A percentile compares a stretch with the other conserved stretches of the same genome.
Conservation (phyloP, 1,140 invertebrate genomes). For the Penaeus japonicus region DNA sequence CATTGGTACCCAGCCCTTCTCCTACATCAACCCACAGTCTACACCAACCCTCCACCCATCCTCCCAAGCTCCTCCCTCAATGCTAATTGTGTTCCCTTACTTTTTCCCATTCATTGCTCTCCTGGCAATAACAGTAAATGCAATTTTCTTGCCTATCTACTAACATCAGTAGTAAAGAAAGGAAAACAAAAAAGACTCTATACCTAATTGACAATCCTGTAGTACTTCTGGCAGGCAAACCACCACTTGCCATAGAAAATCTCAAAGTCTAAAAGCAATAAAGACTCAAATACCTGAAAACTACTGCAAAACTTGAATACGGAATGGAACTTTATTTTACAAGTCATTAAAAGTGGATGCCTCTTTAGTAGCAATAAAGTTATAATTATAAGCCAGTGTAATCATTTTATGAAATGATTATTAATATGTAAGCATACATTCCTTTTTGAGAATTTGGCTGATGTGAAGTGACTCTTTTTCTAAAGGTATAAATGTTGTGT, state of each 20-base stretch:
- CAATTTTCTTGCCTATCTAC: background rate
- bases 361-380: too few relatives aligned
- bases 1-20: conserved; percentile 19
- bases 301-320: too few relatives aligned
- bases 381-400: too few relatives aligned
- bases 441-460: too few relatives aligned
- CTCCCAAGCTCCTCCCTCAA: background rate
- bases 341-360: too few relatives aligned
- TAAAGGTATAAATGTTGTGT: too few relatives aligned
- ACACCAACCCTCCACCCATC: conserved; percentile 3
- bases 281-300: background rate
- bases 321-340: too few relatives aligned
- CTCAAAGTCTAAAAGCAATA: background rate
- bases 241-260: conserved; percentile 2
- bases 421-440: too few relatives aligned
- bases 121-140: background rate
- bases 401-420: too few relatives aligned
- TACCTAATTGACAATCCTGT: conserved; percentile 2
- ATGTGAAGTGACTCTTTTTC: too few relatives aligned
- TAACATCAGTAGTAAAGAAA: too few relatives aligned
- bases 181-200: background rate
- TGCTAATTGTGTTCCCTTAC: background rate
- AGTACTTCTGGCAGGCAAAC: background rate
- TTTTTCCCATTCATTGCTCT: conserved; percentile 2
- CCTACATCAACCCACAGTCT: background rate